Percentiles rank a stretch among this genome's conserved stretches.
Evolutionary conservation across 2,888 invertebrate genomes (phyloP).

Genomic region (Erebia epiphron): DNA sequence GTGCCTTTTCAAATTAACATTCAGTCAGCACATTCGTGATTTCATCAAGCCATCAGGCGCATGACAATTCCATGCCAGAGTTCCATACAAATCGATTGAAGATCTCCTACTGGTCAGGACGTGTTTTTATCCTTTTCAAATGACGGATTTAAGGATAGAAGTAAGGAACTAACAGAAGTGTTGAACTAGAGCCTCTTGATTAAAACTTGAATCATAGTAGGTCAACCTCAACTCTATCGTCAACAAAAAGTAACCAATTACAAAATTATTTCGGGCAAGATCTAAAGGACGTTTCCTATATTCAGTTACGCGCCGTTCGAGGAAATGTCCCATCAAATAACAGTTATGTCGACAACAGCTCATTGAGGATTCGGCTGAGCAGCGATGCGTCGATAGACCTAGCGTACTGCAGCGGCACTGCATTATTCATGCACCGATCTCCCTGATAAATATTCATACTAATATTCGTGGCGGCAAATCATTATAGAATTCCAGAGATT

Average conservation of each 20-base stretch:
- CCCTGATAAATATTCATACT: constrained; percentile 40
- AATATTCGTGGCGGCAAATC: constrained; percentile 37
- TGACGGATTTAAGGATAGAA: too few species aligned
- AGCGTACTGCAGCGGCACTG: constrained; percentile 31
- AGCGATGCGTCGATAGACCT: constrained; percentile 46
- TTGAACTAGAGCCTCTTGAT: too few species aligned
- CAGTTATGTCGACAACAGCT: constrained; percentile 36
- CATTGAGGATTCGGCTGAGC: constrained; percentile 43
- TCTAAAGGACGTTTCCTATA: constrained; percentile 35
- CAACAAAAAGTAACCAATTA: constrained; percentile 12
- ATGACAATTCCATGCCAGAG: too few species aligned
- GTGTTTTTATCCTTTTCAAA: too few species aligned
- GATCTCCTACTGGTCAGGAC: too few species aligned
- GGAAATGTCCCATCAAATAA: constrained; percentile 36
- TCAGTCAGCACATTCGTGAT: too few species aligned
- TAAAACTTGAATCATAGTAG: too few species aligned
- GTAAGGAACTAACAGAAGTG: too few species aligned
- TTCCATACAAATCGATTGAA: too few species aligned
- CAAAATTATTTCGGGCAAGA: constrained; percentile 22
- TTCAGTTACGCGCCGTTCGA: constrained; percentile 24
- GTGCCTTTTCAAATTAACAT: too few species aligned
- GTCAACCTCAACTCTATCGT: neutral
- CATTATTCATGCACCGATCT: constrained; percentile 38
- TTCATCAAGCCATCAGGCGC: too few species aligned
- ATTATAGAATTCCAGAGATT: constrained; percentile 35